phyloP scores from a whole-genome alignment of 2,888 invertebrate genomes.

The Shargacucullia verbasci region DNA sequence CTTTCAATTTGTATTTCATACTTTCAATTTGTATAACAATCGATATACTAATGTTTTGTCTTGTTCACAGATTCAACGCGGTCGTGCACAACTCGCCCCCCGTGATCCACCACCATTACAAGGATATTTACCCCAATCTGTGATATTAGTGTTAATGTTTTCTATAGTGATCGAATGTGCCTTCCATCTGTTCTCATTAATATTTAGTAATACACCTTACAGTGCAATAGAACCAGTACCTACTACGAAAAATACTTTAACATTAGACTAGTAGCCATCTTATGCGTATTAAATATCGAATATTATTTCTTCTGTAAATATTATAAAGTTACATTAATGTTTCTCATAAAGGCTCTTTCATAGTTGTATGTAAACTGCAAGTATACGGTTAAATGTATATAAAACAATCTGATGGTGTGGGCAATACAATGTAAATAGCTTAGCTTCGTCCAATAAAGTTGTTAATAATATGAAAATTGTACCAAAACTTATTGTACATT shows the following conservation, averaged over 20 bases:
- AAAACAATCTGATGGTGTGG: slow-evolving; percentile 43
- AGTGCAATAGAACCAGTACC: slow-evolving; percentile 37
- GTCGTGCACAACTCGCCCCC: slow-evolving; percentile 86
- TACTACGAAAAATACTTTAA: slow-evolving; percentile 22
- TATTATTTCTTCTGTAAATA: slow-evolving; percentile 41
- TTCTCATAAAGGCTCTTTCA: slow-evolving; percentile 36
- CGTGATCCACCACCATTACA: slow-evolving; percentile 85
- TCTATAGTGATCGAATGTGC: slow-evolving; percentile 62
- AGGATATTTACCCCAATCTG: slow-evolving; percentile 71
- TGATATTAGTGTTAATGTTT: slow-evolving; percentile 82
- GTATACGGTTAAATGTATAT: slow-evolving; percentile 25
- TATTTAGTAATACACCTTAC: slow-evolving; percentile 52
- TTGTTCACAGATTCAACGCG: slow-evolving; percentile 83
- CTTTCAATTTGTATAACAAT: neutral
- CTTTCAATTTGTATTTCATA: neutral
- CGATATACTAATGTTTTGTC: neutral
- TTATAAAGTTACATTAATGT: slow-evolving; percentile 9
- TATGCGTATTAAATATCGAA: slow-evolving; percentile 14
- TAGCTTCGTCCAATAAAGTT: slow-evolving; percentile 53
- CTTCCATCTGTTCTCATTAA: slow-evolving; percentile 69
- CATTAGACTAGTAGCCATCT: slow-evolving; percentile 20
- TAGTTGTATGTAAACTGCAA: slow-evolving; percentile 34
- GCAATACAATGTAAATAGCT: slow-evolving; percentile 57
- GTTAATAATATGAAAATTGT: slow-evolving; percentile 22
- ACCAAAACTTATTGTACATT: slow-evolving; percentile 3